Percentiles rank a stretch among this genome's conserved stretches.
Conservation (phyloP, 2,113 vertebrate species). For the Glaucomys volans region DNA sequence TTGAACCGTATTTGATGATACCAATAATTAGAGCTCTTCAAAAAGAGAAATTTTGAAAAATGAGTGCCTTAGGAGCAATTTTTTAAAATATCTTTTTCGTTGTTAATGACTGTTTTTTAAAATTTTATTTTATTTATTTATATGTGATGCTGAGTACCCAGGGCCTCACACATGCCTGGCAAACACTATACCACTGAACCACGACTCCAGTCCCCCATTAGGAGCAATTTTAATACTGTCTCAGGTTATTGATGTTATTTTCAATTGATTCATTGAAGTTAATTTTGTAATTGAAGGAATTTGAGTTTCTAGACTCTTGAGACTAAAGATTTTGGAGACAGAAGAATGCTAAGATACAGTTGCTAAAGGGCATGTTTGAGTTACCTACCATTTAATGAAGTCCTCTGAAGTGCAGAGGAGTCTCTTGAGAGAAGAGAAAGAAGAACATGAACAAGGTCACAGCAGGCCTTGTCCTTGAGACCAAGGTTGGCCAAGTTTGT, state of each 20-base stretch:
- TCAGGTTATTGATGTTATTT: constrained; percentile 22
- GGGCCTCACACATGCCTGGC: too few species aligned
- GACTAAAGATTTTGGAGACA: background rate
- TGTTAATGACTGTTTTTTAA: too few species aligned
- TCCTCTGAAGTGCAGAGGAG: background rate
- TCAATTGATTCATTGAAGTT: background rate
- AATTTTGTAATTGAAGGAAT: constrained; percentile 26
- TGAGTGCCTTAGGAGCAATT: background rate
- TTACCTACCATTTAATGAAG: background rate
- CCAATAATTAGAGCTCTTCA: background rate
- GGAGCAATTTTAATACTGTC: background rate
- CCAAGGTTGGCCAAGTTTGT: background rate
- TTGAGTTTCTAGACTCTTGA: constrained; percentile 6
- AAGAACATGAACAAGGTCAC: background rate
- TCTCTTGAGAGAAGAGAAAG: background rate
- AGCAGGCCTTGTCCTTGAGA: background rate
- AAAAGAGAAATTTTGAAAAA: background rate
- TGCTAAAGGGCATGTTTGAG: background rate
- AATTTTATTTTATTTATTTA: too few species aligned
- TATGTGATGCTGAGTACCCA: too few species aligned
- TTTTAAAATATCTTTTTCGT: background rate
- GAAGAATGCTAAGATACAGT: background rate
- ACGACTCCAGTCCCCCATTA: background rate
- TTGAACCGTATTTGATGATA: background rate
- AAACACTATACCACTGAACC: too few species aligned